Evolutionary conservation across 1,140 invertebrate species (phyloP).

Genomic region (Trissolcus basalis): DNA sequence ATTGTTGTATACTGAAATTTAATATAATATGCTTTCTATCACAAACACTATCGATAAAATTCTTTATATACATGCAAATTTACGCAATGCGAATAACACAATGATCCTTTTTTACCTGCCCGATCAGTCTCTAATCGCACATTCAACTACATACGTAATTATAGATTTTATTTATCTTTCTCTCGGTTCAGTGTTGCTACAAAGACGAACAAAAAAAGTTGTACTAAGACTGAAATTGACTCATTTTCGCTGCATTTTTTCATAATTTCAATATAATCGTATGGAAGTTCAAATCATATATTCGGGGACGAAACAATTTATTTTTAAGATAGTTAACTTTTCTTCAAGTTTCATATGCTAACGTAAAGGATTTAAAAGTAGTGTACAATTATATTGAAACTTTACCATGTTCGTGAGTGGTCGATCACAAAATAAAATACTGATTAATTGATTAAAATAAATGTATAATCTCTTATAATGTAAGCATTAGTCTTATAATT

Average conservation of each 20-base stretch:
- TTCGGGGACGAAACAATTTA: too few relatives aligned
- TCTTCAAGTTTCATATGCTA: too few relatives aligned
- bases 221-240: too few relatives aligned
- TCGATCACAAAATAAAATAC: constrained; percentile 50
- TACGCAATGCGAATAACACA: constrained; percentile 59
- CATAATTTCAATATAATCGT: too few relatives aligned
- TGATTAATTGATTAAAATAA: constrained; percentile 35
- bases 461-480: constrained; percentile 34
- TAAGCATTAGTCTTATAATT: constrained; percentile 13
- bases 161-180: constrained; percentile 19
- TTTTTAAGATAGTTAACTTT: too few relatives aligned
- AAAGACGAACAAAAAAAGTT: too few relatives aligned
- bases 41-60: constrained; percentile 53
- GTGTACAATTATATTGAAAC: background rate
- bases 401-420: background rate
- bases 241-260: too few relatives aligned
- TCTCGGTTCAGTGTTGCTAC: too few relatives aligned
- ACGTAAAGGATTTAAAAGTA: too few relatives aligned
- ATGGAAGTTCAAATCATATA: too few relatives aligned
- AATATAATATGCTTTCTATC: constrained; percentile 34
- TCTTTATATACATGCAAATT: constrained; percentile 57
- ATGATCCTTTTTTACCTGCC: constrained; percentile 52
- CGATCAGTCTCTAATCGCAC: constrained; percentile 54
- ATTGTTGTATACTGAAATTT: constrained; percentile 43
- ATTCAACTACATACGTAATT: constrained; percentile 36